phyloP scores from a whole-genome alignment of 1,140 invertebrate genomes.

The Rhyacophila brunnea region DNA sequence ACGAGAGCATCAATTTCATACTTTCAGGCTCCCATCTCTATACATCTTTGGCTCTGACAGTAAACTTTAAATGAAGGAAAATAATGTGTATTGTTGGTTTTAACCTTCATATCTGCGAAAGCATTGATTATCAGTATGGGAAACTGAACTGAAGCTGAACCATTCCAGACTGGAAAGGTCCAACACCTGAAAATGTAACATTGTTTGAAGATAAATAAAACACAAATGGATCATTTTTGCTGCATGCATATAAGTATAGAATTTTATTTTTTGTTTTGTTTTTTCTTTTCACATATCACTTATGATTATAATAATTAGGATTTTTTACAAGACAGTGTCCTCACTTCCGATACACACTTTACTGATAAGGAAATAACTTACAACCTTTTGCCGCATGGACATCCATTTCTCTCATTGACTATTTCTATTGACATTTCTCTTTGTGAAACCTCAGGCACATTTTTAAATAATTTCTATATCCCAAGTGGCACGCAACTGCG shows the following conservation, averaged over 20 bases:
- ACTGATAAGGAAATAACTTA: constrained; percentile 29
- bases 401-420: constrained; percentile 23
- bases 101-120: too few species aligned
- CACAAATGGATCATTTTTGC: constrained; percentile 26
- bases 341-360: constrained; percentile 3
- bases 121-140: not conserved
- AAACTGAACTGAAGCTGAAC: not conserved
- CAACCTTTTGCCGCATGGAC: constrained; percentile 1
- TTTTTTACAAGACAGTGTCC: constrained; percentile 35
- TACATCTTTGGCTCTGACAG: not conserved
- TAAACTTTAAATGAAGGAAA: not conserved
- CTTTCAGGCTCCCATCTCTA: too few species aligned
- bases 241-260: constrained; percentile 38
- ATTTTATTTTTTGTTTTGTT: constrained; percentile 36
- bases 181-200: too few species aligned
- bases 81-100: too few species aligned
- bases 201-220: constrained; percentile 32
- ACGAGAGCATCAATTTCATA: too few species aligned
- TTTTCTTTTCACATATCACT: constrained; percentile 36
- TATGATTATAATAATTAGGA: constrained; percentile 37
- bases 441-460: constrained; percentile 32
- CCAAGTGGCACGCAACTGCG: constrained; percentile 25
- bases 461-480: constrained; percentile 28
- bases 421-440: constrained; percentile 30
- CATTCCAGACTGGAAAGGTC: too few species aligned